Conservation (phyloP, 2,888 invertebrate genomes). For the Cryptops parisi region DNA sequence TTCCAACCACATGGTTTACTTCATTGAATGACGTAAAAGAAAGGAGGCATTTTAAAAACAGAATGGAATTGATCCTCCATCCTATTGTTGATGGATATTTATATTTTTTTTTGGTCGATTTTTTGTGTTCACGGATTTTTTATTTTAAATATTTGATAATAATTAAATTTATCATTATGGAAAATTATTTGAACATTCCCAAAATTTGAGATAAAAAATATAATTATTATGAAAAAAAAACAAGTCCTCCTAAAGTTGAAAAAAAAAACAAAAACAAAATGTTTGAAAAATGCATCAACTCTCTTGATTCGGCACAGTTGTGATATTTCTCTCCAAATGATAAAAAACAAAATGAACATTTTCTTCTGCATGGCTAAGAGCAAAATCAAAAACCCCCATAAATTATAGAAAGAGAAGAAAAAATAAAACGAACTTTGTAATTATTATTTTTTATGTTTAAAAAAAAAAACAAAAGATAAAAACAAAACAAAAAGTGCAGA, state of each 20-base stretch:
- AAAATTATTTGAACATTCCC: no score
- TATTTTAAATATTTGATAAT: no score
- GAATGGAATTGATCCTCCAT: no score
- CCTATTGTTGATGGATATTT: no score
- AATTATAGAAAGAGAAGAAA: no score
- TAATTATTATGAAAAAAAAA: no score
- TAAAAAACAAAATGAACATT: not conserved
- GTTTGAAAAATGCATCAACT: not conserved
- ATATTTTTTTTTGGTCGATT: no score
- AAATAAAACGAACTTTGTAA: slow-evolving; percentile 9
- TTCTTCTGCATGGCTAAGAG: slow-evolving; percentile 12
- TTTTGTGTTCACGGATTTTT: no score
- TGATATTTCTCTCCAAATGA: slow-evolving; percentile 1
- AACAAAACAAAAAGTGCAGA: slow-evolving; percentile 5
- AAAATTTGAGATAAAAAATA: no score
- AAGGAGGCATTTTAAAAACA: not conserved
- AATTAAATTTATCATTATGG: no score
- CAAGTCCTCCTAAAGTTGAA: no score
- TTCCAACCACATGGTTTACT: not conserved
- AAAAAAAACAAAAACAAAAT: not conserved
- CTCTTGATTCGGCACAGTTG: slow-evolving; percentile 6
- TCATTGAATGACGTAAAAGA: not conserved
- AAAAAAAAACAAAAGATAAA: no score
- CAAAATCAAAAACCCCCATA: slow-evolving; percentile 14
- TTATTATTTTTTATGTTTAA: slow-evolving; percentile 13